Base-by-base conservation (phyloP, 2,113 vertebrate species). In the Myodes glareolus region DNA sequence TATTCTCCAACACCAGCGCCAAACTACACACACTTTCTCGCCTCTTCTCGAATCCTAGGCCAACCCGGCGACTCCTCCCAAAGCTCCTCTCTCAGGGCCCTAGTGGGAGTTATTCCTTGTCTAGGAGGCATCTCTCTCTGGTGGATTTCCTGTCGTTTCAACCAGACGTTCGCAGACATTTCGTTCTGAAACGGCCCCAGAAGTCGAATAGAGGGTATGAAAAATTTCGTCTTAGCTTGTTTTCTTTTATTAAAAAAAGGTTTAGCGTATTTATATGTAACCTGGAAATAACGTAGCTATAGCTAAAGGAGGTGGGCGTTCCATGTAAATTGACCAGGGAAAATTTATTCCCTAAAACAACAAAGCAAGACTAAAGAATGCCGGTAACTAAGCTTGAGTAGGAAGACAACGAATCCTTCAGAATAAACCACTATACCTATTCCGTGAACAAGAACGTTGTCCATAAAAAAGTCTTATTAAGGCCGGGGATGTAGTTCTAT, bases 121-220 rank as follows among this genome's bases (percentile, higher is more conserved):
- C 94, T 84, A 95, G 92, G 95, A 77, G 95, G 95, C 75, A 90
- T 98, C 96, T 97, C 97, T 97, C 98, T 98, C 97, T 97, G 92
- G 94, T 93, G 97, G 97, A 92, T 68, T 97, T 95, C 61, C 96
- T 94, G 16, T 63, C 33, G 36, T 0, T 88, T 55, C 68, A 55
- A 55, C 86, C 47, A 73, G 33, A 16, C 63, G 90, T 93, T 92
- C 92, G 72, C 81, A 58, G 65, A 91, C 23, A 63, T 88, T 39
- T 81, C 23, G 12, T 82, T 67, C 82, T 91, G 76, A 94, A 63
- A 75, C 39, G 82, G 77, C 5, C 55, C 39, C 23, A 73, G 55
- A 89, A 87, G 36, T 52, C 2, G 4, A 91, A 89, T 39, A 70
- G 55, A 94, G 67, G 67, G 50, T 68, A 77, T 96, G 89, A 68